phyloP scores from a whole-genome alignment of 2,888 invertebrate genomes.

The Drosophila parthenogenetica region DNA sequence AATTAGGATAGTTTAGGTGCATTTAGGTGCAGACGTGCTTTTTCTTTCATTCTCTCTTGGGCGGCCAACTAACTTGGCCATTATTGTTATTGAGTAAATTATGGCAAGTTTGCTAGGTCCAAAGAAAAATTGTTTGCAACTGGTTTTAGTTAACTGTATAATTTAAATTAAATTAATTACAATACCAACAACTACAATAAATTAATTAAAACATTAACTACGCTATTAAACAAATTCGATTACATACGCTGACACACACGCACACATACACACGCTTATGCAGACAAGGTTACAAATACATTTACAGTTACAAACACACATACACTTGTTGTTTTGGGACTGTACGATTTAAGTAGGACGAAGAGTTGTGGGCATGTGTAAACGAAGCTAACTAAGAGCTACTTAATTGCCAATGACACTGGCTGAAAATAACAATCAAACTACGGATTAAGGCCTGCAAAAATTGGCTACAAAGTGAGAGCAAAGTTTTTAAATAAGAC shows the following conservation, averaged over 20 bases:
- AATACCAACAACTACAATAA: conserved; percentile 81
- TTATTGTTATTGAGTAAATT: conserved; percentile 46
- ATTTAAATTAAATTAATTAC: conserved; percentile 65
- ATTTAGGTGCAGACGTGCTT: conserved; percentile 57
- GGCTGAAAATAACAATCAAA: conserved; percentile 22
- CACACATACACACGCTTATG: conserved; percentile 15
- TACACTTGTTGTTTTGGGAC: conserved; percentile 23
- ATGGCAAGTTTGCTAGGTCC: conserved; percentile 75
- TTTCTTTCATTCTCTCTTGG: conserved; percentile 4
- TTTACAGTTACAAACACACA: conserved; percentile 27
- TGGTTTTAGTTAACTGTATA: conserved; percentile 44
- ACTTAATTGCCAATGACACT: conserved; percentile 38
- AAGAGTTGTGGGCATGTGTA: conserved; percentile 35
- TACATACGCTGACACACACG: conserved; percentile 45
- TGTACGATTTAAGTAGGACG: conserved; percentile 46
- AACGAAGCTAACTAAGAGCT: conserved; percentile 39
- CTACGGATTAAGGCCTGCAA: conserved; percentile 2
- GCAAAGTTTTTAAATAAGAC: not conserved
- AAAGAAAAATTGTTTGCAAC: conserved; percentile 49
- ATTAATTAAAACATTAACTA: conserved; percentile 76
- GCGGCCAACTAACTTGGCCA: conserved; percentile 40
- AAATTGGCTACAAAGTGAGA: not conserved
- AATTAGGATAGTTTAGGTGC: conserved; percentile 70
- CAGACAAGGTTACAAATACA: conserved; percentile 3
- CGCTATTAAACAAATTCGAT: conserved; percentile 64